Percentiles rank a stretch among this genome's conserved stretches.
Evolutionary conservation across 1,140 invertebrate species (phyloP).

Genomic region (Drosophila carrolli): DNA sequence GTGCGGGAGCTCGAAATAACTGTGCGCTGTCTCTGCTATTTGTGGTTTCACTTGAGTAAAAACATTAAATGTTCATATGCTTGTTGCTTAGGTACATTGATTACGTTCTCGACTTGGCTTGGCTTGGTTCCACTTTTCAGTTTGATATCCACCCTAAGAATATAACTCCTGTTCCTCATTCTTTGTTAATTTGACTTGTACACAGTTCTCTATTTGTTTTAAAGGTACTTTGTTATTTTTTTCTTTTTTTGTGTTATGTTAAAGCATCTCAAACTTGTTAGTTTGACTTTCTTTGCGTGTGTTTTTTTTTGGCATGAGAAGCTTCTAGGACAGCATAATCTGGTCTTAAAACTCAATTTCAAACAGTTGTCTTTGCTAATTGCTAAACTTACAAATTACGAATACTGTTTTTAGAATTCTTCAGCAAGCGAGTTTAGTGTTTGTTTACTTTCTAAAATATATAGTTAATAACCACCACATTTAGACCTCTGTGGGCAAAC

Average conservation of each 20-base stretch:
- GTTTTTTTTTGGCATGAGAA: slow-evolving; percentile 74
- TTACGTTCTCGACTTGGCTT: slow-evolving; percentile 54
- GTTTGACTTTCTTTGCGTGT: slow-evolving; percentile 45
- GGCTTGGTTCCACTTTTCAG: slow-evolving; percentile 58
- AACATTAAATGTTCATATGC: slow-evolving; percentile 54
- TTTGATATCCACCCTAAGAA: slow-evolving; percentile 52
- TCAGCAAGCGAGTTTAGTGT: slow-evolving; percentile 69
- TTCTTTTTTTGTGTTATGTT: slow-evolving; percentile 32
- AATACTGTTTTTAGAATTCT: slow-evolving; percentile 83
- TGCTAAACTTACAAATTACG: slow-evolving; percentile 67
- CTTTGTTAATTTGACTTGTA: slow-evolving; percentile 59
- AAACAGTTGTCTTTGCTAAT: slow-evolving; percentile 53
- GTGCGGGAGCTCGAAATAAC: slow-evolving; percentile 19
- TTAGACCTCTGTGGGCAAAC: slow-evolving; percentile 72
- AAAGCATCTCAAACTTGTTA: slow-evolving; percentile 48
- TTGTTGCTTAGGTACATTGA: slow-evolving; percentile 60
- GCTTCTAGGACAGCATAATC: slow-evolving; percentile 73
- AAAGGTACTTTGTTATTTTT: slow-evolving; percentile 57
- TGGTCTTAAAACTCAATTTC: slow-evolving; percentile 40
- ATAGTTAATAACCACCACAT: slow-evolving; percentile 6
- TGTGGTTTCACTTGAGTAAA: slow-evolving; percentile 25
- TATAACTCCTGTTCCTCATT: slow-evolving; percentile 13
- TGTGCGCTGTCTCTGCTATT: slow-evolving; percentile 41
- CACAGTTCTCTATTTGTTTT: slow-evolving; percentile 45
- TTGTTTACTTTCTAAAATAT: slow-evolving; percentile 13